Base-by-base conservation (phyloP, 1,140 invertebrate species). In the Drosophila sucinea region DNA sequence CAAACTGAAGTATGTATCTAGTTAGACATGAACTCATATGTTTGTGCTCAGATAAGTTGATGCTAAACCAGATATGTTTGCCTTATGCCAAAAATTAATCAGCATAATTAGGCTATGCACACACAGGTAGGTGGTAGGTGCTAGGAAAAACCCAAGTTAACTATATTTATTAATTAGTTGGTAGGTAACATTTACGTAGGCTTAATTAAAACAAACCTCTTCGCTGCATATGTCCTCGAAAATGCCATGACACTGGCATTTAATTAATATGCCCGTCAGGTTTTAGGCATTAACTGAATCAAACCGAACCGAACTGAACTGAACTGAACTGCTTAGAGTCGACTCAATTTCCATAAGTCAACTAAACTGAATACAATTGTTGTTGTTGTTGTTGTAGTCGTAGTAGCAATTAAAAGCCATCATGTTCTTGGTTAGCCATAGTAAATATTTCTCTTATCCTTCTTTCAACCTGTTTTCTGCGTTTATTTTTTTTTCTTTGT, bases 271-370 rank as follows among this genome's bases (percentile, higher is more conserved):
- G 87, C 87, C 58, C 60, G 58, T 25, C 68, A 77, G 82, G 74
- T 90, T 63, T 70, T 73, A 64, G 77, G 87, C 71, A 87, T 90
- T 90, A 90, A 83, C 77, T 74, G 75, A 90, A 87, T 80, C 86
- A 79, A 17, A 17, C 8, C 8, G 11, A 38, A 11, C 35, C 74
- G 81, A 90, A 87, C 86, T 87, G 77, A 38, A 38, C 35, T 38
- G 35, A 30, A 4, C 4, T 76, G 80, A 90, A 87, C 86, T 90
- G 78, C 56, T 58, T 58, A 77, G 73, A 77, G 82, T 76, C 77
- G 70, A 62, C 56, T 77, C 71, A 76, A 90, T 90, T 90, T 90
- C 80, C 87, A 90, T 90, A 90, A 90, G 87, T 90, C 87, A 90
- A 90, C 79, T 83, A 55, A 17, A 57, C 60, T 27, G 54, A 58